Percentiles rank a stretch among this genome's conserved stretches.
phyloP scores from a whole-genome alignment of 2,797 vertebrate genomes.

The Sphaeramia orbicularis region DNA sequence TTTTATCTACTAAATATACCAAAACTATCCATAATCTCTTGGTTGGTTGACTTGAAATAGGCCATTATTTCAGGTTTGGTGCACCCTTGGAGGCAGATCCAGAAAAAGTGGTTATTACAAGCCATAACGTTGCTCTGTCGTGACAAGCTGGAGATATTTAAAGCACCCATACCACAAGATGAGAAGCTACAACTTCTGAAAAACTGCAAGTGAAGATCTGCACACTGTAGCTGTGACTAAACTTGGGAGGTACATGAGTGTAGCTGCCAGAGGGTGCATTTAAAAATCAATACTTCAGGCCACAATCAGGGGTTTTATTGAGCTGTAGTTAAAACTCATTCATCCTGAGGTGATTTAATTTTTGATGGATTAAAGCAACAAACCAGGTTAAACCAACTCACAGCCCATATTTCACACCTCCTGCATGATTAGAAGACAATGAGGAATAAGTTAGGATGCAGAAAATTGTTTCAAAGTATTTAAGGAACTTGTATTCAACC shows the following conservation, averaged over 20 bases:
- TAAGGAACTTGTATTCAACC: slow-evolving; percentile 9
- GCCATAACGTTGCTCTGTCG: background rate
- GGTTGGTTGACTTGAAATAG: slow-evolving; percentile 4
- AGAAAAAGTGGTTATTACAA: slow-evolving; percentile 9
- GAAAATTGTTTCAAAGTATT: slow-evolving; percentile 2
- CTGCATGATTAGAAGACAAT: background rate
- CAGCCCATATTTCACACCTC: background rate
- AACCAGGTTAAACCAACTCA: too few species aligned
- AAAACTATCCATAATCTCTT: background rate
- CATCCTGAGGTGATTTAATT: too few species aligned
- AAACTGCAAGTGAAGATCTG: slow-evolving; percentile 19
- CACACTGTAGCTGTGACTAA: slow-evolving; percentile 18
- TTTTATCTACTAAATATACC: slow-evolving; percentile 1
- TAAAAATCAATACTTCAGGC: background rate
- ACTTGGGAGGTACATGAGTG: slow-evolving; percentile 5
- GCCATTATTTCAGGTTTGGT: slow-evolving; percentile 2
- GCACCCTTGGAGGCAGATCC: slow-evolving; percentile 5
- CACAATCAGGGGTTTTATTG: too few species aligned
- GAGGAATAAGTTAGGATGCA: background rate
- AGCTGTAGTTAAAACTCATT: too few species aligned
- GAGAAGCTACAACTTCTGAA: slow-evolving; percentile 13
- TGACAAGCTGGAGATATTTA: slow-evolving; percentile 22
- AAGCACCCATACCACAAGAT: slow-evolving; percentile 11
- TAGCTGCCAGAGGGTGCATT: background rate
- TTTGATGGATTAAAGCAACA: too few species aligned